Percentiles rank a stretch among this genome's conserved stretches.
Conservation (phyloP, 37 sponge, comb jelly and placozoan genomes). For the Geodia barretti region DNA sequence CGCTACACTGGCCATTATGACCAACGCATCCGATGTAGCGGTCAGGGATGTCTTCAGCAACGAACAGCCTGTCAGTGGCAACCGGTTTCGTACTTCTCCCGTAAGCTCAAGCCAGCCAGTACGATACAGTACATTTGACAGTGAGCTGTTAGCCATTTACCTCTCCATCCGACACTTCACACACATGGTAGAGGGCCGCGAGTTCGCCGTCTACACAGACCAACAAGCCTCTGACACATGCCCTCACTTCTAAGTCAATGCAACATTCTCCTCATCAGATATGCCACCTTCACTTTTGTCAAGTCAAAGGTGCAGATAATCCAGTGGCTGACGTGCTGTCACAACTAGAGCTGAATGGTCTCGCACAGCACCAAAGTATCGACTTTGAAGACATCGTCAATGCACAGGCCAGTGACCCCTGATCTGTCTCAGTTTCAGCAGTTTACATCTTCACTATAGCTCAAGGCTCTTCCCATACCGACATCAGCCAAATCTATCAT, state of each 20-base stretch:
- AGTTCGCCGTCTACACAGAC: conserved; percentile 27
- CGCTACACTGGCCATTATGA: no score
- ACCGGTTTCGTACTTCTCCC: conserved; percentile 50
- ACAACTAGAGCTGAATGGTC: no score
- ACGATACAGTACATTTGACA: conserved; percentile 46
- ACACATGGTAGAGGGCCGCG: conserved; percentile 42
- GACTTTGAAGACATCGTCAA: no score
- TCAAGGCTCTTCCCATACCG: background rate
- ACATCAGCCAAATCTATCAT: no score
- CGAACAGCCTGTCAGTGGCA: no score
- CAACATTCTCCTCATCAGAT: no score
- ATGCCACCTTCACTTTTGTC: no score
- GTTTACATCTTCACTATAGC: background rate
- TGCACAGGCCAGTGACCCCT: no score
- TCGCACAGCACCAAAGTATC: no score
- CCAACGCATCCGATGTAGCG: no score
- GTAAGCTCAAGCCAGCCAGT: conserved; percentile 26
- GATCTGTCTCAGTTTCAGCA: background rate
- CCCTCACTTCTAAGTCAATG: background rate
- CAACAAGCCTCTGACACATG: no score
- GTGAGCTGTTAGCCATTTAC: conserved; percentile 41
- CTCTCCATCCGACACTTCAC: conserved; percentile 33
- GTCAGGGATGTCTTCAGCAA: no score
- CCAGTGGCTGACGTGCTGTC: conserved; percentile 42
- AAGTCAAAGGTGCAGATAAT: conserved; percentile 18